Base-by-base conservation (phyloP, 2,113 vertebrate species). In the Melanerpes aurifrons region DNA sequence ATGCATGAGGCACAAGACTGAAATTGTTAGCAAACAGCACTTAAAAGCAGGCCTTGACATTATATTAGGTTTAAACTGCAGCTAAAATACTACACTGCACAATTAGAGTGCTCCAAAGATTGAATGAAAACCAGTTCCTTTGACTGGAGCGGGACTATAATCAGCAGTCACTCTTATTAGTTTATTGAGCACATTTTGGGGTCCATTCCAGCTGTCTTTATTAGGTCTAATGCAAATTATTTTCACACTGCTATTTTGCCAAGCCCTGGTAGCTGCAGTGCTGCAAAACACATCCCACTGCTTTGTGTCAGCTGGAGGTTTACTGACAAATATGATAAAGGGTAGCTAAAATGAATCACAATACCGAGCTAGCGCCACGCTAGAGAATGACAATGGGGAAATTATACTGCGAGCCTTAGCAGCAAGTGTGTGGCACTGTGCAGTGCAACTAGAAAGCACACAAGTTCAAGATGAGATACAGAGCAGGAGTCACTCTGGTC, bases 171-270 rank as follows among this genome's bases (percentile, higher is more conserved):
- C 79, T 92, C 93, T 91, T 92, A 96, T 90, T 94, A 95, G 85
- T 91, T 95, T 95, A 94, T 86, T 96, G 89, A 96, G 90, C 87
- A 86, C 92, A 94, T 94, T 94, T 95, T 94, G 90, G 91, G 76
- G 94, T 90, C 85, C 50, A 66, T 95, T 96, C 87, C 95, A 96
- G 87, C 85, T 92, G 87, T 62, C 89, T 92, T 94, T 96, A 95
- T 95, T 95, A 94, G 82, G 54, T 92, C 66, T 87, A 91, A 94
- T 83, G 85, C 82, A 96, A 96, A 96, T 90, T 37, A 94, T 94
- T 95, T 90, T 92, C 91, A 78, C 91, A 78, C 78, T 93, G 89
- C 82, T 95, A 58, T 92, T 95, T 90, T 93, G 89, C 91, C 89
- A 92, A 94, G 72, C 54, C 35, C 82, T 92, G 25, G 66, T 95